These are phyloP conservation scores for Vulpes vulpes DNA, from an alignment of 2,113 vertebrate genomes.

Conservation along the genomic window DNA sequence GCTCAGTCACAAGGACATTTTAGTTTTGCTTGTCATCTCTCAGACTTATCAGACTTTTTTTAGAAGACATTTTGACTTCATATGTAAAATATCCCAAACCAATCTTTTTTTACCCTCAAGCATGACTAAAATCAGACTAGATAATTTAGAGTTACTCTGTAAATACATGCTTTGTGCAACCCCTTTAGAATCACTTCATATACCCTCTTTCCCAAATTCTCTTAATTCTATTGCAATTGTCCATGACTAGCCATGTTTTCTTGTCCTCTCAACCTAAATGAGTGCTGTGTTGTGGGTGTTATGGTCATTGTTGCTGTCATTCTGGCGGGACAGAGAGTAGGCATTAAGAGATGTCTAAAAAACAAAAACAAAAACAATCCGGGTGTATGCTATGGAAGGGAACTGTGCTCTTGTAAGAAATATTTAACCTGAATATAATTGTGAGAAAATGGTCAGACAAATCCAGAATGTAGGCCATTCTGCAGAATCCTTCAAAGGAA, in stretches of 20 bases:
- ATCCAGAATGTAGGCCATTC: neutral
- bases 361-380: neutral
- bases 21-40: neutral
- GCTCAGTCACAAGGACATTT: neutral
- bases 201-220: neutral
- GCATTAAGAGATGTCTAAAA: neutral
- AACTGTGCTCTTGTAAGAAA: neutral
- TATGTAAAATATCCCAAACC: neutral
- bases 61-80: neutral
- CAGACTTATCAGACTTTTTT: neutral
- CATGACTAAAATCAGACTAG: neutral
- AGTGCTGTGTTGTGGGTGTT: no score
- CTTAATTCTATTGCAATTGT: neutral
- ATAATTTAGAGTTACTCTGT: neutral
- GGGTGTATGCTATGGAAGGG: neutral
- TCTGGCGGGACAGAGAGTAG: neutral
- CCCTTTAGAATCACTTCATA: neutral
- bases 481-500: no score
- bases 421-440: neutral
- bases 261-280: neutral
- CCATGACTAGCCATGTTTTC: neutral
- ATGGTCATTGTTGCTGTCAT: accelerated
- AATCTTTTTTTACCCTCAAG: neutral
- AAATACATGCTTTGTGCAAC: neutral
- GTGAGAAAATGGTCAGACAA: neutral